phyloP scores from a whole-genome alignment of 2,113 vertebrate species.

The Sylvicapra grimmia region DNA sequence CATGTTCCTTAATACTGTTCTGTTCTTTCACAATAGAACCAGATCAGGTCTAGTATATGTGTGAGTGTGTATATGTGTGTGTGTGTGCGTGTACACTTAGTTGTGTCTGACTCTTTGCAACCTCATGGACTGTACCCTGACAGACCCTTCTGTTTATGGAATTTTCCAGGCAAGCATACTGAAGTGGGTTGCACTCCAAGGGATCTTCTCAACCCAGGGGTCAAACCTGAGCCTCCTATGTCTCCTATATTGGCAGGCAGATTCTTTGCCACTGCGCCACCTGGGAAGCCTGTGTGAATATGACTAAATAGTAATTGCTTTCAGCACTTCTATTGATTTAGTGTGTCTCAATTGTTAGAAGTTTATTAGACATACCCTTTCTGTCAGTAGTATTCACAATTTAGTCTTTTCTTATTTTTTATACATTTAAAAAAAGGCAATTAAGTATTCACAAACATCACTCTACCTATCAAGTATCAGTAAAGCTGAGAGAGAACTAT shows the following conservation, averaged over 20 bases:
- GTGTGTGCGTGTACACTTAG: fast-evolving
- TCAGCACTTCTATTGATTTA: neutral
- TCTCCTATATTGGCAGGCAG: neutral
- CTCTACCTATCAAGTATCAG: neutral
- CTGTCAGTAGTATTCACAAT: neutral
- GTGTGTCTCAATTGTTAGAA: neutral
- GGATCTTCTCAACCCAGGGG: neutral
- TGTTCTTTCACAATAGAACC: neutral
- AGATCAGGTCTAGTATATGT: neutral
- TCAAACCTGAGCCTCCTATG: neutral
- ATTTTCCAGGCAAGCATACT: neutral
- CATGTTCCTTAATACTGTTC: neutral
- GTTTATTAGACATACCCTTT: neutral
- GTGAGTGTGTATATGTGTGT: neutral
- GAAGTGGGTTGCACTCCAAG: neutral
- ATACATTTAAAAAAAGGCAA: neutral
- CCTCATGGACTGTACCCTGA: neutral
- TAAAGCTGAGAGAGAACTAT: neutral
- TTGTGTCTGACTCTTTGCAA: neutral
- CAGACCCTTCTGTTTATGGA: neutral
- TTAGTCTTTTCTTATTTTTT: slow-evolving; percentile 11
- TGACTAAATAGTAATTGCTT: neutral
- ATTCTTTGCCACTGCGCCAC: neutral
- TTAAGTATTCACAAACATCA: neutral
- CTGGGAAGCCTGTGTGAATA: neutral